A percentile compares a stretch with the other conserved stretches of the same genome.
phyloP scores from a whole-genome alignment of 2,797 vertebrate genomes.

The Hephaestus fuliginosus region DNA sequence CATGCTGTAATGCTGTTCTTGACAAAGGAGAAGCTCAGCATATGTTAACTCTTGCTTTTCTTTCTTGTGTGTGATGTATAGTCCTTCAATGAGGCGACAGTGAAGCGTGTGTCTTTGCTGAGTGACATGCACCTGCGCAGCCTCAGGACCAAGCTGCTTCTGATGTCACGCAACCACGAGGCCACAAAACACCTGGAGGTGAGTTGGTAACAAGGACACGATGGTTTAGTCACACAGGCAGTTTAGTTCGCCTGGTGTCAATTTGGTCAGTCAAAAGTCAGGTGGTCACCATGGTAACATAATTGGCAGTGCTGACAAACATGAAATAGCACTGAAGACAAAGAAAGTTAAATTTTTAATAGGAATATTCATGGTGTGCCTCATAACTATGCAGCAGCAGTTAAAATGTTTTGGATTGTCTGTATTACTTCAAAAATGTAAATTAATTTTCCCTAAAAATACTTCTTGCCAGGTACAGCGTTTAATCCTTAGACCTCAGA shows the following conservation, averaged over 20 bases:
- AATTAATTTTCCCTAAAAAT: background rate
- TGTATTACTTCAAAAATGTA: background rate
- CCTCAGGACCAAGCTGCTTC: slow-evolving; percentile 97
- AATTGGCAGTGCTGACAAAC: background rate
- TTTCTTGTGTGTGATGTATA: slow-evolving; percentile 66
- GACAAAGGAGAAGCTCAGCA: background rate
- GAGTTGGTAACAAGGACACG: slow-evolving; percentile 54
- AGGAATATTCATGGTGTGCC: background rate
- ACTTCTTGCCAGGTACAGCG: background rate
- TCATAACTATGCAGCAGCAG: background rate
- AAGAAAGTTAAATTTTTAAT: background rate
- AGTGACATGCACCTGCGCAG: slow-evolving; percentile 99
- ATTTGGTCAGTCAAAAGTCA: background rate
- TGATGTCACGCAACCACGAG: slow-evolving; percentile 98
- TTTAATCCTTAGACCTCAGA: background rate
- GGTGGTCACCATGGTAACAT: background rate
- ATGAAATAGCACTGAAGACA: background rate
- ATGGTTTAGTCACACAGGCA: background rate
- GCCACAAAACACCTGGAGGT: slow-evolving; percentile 99
- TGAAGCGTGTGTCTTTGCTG: slow-evolving; percentile 96
- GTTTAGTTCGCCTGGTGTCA: background rate
- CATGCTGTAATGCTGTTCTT: background rate
- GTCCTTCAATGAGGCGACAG: slow-evolving; percentile 95
- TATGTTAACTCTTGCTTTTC: background rate
- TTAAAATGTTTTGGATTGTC: background rate